These are phyloP conservation scores for Saxidomus purpurata DNA, from an alignment of 1,140 invertebrate species.

Conservation along the genomic window DNA sequence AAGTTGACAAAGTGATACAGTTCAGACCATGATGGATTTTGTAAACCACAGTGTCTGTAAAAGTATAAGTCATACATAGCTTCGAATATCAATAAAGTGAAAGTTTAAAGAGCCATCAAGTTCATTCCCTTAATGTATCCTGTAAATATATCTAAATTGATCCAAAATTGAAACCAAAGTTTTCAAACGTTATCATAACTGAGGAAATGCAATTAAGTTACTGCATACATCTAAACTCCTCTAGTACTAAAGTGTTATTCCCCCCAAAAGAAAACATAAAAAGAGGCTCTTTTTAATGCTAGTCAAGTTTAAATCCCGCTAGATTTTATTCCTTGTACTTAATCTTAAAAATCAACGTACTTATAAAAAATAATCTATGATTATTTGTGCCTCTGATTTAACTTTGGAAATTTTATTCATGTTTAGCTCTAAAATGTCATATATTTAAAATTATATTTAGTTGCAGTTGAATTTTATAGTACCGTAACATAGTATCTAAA, in stretches of 20 bases:
- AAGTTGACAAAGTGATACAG: slow-evolving; percentile 80
- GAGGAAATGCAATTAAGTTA: too few species aligned
- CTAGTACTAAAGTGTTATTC: too few species aligned
- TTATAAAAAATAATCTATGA: not conserved
- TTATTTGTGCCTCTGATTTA: not conserved
- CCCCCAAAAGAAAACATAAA: too few species aligned
- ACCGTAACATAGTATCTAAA: slow-evolving; percentile 41
- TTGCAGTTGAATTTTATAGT: not conserved
- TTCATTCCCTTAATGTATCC: too few species aligned
- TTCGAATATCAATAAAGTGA: too few species aligned
- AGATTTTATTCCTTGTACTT: not conserved
- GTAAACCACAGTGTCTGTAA: slow-evolving; percentile 78
- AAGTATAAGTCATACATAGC: not conserved
- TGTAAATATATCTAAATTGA: too few species aligned
- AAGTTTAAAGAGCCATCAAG: too few species aligned
- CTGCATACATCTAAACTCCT: too few species aligned
- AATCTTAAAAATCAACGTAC: not conserved
- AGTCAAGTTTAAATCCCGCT: too few species aligned
- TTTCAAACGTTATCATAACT: too few species aligned
- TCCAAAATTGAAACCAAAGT: too few species aligned
- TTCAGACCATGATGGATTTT: slow-evolving; percentile 82
- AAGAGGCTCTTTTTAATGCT: too few species aligned
- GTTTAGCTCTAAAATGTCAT: not conserved
- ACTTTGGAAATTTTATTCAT: not conserved
- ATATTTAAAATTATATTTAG: not conserved